Percentiles rank a stretch among this genome's conserved stretches.
Evolutionary conservation across 35 echinoderm and acorn worm species (phyloP).

Genomic region (Lytechinus variegatus): DNA sequence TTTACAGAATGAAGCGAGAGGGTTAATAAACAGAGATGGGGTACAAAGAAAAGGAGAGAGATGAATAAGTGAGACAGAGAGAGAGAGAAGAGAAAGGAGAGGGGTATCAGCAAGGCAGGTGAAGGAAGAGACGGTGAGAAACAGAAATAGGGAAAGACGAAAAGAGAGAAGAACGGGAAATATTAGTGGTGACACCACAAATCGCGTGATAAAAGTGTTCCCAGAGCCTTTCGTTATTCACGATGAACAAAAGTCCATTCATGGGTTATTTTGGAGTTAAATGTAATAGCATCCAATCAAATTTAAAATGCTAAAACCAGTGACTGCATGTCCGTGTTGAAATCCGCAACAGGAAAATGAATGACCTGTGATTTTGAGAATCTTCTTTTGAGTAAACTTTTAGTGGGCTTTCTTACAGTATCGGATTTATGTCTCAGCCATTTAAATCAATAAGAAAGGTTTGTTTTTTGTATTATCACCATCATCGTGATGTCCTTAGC

Average conservation of each 20-base stretch:
- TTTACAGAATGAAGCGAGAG: not conserved
- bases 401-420: not conserved
- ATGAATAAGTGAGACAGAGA: not conserved
- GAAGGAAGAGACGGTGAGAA: not conserved
- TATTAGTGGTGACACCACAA: no score
- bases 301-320: not conserved
- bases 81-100: not conserved
- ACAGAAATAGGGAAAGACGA: no score
- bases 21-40: not conserved
- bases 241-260: not conserved
- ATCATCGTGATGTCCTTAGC: no score
- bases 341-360: not conserved
- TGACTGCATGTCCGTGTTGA: not conserved
- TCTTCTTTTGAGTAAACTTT: not conserved
- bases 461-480: no score
- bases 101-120: not conserved
- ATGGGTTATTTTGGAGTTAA: not conserved
- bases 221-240: not conserved
- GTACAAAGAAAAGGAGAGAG: not conserved
- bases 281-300: not conserved
- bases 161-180: no score
- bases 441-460: no score
- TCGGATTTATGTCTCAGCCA: no score
- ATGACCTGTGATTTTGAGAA: not conserved
- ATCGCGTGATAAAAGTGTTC: not conserved